Conservation (phyloP, 2,888 invertebrate species). For the Lottia gigantea region DNA sequence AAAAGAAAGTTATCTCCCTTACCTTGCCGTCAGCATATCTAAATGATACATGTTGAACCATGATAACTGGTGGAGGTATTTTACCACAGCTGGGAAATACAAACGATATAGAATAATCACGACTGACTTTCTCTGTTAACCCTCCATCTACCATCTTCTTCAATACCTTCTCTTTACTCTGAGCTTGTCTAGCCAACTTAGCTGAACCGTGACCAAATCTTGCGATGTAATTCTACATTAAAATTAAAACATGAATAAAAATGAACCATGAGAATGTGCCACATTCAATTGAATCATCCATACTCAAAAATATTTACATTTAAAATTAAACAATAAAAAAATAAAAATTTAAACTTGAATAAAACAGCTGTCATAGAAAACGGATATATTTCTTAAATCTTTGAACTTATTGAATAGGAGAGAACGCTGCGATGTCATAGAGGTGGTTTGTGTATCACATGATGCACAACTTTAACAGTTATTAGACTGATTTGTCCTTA, state of each 20-base stretch:
- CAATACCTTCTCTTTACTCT: conserved; percentile 98
- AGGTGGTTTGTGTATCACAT: too few relatives aligned
- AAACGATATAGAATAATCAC: conserved; percentile 83
- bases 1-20: conserved; percentile 14
- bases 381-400: too few relatives aligned
- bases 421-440: too few relatives aligned
- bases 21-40: conserved; percentile 84
- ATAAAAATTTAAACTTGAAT: too few relatives aligned
- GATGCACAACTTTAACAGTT: too few relatives aligned
- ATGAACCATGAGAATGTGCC: too few relatives aligned
- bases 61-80: conserved; percentile 98
- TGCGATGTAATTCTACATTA: conserved; percentile 90
- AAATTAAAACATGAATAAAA: too few relatives aligned
- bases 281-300: too few relatives aligned
- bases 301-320: too few relatives aligned
- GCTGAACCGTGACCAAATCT: conserved; percentile 99
- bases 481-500: too few relatives aligned
- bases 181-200: conserved; percentile 97
- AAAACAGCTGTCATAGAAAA: background rate
- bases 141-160: conserved; percentile 99
- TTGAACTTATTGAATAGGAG: too few relatives aligned
- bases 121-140: conserved; percentile 90
- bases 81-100: conserved; percentile 95
- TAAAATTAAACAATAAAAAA: too few relatives aligned
- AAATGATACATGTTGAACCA: conserved; percentile 97